These are phyloP conservation scores for Microctenopoma lineatum DNA, from an alignment of 2,797 vertebrate genomes.

Conservation along the genomic window DNA sequence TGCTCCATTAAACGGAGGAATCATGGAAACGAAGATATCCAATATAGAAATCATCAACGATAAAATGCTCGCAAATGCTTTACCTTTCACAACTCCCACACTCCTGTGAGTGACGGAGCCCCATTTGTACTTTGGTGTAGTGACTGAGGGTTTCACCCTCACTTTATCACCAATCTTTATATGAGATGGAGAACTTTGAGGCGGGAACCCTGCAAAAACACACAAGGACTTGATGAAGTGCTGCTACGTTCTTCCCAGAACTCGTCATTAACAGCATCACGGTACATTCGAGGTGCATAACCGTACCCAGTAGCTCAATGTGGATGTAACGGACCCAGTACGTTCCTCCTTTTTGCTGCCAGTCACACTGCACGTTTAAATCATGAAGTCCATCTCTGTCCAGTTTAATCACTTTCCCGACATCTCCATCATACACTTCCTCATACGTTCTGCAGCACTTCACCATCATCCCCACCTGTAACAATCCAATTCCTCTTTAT, in stretches of 20 bases:
- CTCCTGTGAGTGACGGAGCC: constrained; percentile 98
- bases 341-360: constrained; percentile 98
- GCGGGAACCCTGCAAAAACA: constrained; percentile 89
- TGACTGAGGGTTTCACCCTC: constrained; percentile 92
- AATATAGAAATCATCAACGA: neutral
- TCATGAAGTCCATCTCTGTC: constrained; percentile 97
- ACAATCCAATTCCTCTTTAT: no score
- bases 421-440: constrained; percentile 96
- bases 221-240: neutral
- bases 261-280: neutral
- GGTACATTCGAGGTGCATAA: neutral
- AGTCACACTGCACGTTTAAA: constrained; percentile 97
- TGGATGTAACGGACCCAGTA: constrained; percentile 99
- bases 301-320: constrained; percentile 93
- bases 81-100: constrained; percentile 96
- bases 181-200: constrained; percentile 96
- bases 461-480: constrained; percentile 98
- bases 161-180: constrained; percentile 99
- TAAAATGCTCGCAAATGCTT: neutral
- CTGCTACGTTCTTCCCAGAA: neutral
- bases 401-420: constrained; percentile 97
- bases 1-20: neutral
- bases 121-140: constrained; percentile 99
- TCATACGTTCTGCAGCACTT: constrained; percentile 97
- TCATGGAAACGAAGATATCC: neutral